Evolutionary conservation across 2,888 invertebrate species (phyloP).

Genomic region (Eucriotettix oculatus): DNA sequence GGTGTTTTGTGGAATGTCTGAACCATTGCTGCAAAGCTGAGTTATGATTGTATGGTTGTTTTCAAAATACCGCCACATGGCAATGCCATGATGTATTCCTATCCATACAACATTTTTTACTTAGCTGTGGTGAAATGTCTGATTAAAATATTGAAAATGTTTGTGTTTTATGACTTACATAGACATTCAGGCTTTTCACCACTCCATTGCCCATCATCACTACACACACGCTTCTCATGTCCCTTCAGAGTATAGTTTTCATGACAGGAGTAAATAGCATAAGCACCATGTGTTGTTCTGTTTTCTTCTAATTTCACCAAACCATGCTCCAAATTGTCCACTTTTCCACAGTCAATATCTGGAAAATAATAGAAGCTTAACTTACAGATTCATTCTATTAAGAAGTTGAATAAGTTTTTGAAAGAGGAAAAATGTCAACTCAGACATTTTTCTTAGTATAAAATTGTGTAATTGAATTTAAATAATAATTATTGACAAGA

Average conservation of each 20-base stretch:
- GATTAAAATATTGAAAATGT: background rate
- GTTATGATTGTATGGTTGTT: background rate
- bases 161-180: constrained; percentile 27
- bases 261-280: constrained; percentile 59
- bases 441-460: too few relatives aligned
- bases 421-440: too few relatives aligned
- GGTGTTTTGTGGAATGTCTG: too few relatives aligned
- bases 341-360: constrained; percentile 68
- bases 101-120: too few relatives aligned
- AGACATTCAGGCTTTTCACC: constrained; percentile 65
- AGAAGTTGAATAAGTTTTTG: too few relatives aligned
- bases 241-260: constrained; percentile 77
- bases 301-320: constrained; percentile 45
- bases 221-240: constrained; percentile 50
- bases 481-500: too few relatives aligned
- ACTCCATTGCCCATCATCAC: constrained; percentile 57
- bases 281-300: constrained; percentile 63
- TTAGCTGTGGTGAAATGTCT: too few relatives aligned
- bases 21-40: background rate
- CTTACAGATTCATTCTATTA: too few relatives aligned
- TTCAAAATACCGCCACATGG: too few relatives aligned
- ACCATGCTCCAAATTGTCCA: constrained; percentile 53
- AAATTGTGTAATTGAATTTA: too few relatives aligned
- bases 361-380: constrained; percentile 16
- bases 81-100: too few relatives aligned